Base-by-base conservation (phyloP, 2,113 vertebrate genomes). In the Hypocryptadius cinnamomeus region DNA sequence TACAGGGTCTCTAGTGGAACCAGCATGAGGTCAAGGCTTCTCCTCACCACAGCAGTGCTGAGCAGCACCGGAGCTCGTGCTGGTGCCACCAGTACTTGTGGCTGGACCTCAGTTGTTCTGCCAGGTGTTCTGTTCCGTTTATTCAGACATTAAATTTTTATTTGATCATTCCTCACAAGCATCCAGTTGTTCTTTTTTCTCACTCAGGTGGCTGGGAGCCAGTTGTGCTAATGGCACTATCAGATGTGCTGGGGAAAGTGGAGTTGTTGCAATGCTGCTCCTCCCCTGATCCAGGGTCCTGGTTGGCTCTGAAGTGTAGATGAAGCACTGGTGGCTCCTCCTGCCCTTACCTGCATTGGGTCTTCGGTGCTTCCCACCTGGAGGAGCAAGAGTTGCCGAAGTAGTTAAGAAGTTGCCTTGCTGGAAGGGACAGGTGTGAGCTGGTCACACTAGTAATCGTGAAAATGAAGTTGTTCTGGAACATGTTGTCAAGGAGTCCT, bases 41-140 rank as follows among this genome's bases (percentile, higher is more conserved):
- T 79, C n/a, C 37, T 35, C 0, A 1, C 47, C 11, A 6, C 73
- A 63, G 77, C 7, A 35, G 65, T 3, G 9, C 87, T 79, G 66
- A 84, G 63, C 71, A 77, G 65, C 2, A 8, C 78, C 11, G 21
- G 51, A 74, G 64, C 45, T 95, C 68, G 79, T 87, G 74, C 71
- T 90, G 87, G 42, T 95, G 72, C 64, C 0, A 0, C 53, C 5
- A 17, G 40, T 85, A 47, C 0, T 0, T 79, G 84, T 85, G 65
- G 65, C 60, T 90, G 90, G 69, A 79, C 45, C 5, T 1, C 47
- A 35, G 39, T 84, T 1, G 0, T 91, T 78, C 39, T 23, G 5
- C 78, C 83, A 89, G 76, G 91, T 83, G 65, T 90, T 89, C 87
- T 89, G 48, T 72, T 91, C 69, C 70, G 18, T 89, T 95, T 90